Base-by-base conservation (phyloP, 2,888 invertebrate species). In the Bellardia pandia region DNA sequence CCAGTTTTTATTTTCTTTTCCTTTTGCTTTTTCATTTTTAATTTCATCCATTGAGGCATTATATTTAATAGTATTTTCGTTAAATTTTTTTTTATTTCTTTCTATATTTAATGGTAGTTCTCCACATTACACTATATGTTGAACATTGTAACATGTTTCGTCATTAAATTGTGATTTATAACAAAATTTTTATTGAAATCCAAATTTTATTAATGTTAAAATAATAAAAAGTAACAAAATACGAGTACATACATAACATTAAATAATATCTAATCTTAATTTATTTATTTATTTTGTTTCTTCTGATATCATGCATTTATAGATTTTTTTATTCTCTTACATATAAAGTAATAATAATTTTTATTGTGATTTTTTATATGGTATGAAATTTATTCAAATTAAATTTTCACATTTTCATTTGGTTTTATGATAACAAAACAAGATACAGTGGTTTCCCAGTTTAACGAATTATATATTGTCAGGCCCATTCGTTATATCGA, bases 101-200 rank as follows among this genome's bases (percentile, higher is more conserved):
- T 42, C 16, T 9, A 16, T n/a, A 33, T 72, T 74, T 74, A 74
- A 74, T 81, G 74, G 72, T 66, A 48, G 45, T 74, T 74, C 42
- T 74, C 42, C 62, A 51, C 9, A 33, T 37, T 33, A 16, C n/a
- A 30, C 8, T n/a, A 3, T 69, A 68, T 68, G 66, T 66, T 23
- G 23, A 1, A 23, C 23, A 23, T 37, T 37, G 37, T 37, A 37
- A 6, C 37, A 13, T 45, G n/a, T 66, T 66, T 5, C 40, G 56
- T 68, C 74, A 75, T 81, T 81, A 81, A 75, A 69, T 68, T 40
- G 68, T 68, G 58, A 81, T 75, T 81, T 75, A 75, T 80, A 58
- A 68, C 13, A 45, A 68, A 33, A 68, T 62, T 81, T 74, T 74
- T 64, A 74, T 81, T 53, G 64, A 58, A 58, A 33, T 58, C n/a